Base-by-base conservation (phyloP, 2,113 vertebrate genomes). In the Ranitomeya variabilis region DNA sequence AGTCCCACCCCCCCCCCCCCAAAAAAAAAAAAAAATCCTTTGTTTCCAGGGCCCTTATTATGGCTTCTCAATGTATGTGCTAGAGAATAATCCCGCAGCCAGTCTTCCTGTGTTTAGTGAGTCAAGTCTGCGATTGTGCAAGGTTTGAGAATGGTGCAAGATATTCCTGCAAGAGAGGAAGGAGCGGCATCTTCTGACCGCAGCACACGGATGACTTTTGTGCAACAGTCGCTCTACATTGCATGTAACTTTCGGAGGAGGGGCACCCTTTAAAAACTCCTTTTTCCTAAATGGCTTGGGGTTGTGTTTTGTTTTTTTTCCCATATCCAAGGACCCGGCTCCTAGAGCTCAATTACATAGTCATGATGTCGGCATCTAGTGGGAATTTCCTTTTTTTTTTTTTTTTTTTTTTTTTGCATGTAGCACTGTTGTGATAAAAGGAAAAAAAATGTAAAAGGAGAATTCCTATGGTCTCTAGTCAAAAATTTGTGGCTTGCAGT, bases 161-260 rank as follows among this genome's bases (percentile, higher is more conserved):
- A 88, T 82, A 82, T 82, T 67, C 79, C 79, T 31, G 67, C 69
- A 51, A 77, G 71, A 89, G 74, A 85, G 82, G 87, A 89, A 89
- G 81, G 59, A 19, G 26, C 37, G 69, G 54, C 77, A 52, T 87
- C 86, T 60, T 31, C 9, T 77, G 87, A 79, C 81, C 74, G 51
- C 87, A 88, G 18, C 26, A 57, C 18, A 66, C 59, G 18, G 77
- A n/a, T 31, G 74, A 77, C 45, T 60, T 87, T 87, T 87, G 77
- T 59, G 86, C 62, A 80, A 87, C 12, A 54, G 45, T 71, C 6
- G 18, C 80, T 69, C 4, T 66, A 62, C 4, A 66, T 52, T 26
- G 64, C 51, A 14, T 69, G n/a, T 18, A 71, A 54, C 21, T 4
- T 45, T 52, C 18, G 15, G 81, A 21, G 81, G 31, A 59, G 18